These are phyloP conservation scores for Menidia menidia DNA, from an alignment of 2,797 vertebrate species.

Conservation along the genomic window DNA sequence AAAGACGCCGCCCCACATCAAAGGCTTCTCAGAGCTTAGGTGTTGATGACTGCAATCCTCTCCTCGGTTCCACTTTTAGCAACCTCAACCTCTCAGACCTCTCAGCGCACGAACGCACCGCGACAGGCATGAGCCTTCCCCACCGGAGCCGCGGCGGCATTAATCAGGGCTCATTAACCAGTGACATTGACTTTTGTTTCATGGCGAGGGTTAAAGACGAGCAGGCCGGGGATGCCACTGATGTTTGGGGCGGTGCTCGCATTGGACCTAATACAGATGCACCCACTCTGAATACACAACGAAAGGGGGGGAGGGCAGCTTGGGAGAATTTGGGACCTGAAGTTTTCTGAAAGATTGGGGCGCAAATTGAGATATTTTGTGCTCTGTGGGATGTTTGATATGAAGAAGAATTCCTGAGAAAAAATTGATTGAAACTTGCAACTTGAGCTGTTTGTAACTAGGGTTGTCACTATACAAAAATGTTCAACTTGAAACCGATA, in stretches of 20 bases:
- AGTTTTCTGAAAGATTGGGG: too few species aligned
- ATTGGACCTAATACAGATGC: not conserved
- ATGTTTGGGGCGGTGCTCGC: slow-evolving; percentile 49
- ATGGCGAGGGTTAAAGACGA: slow-evolving; percentile 33
- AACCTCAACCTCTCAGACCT: slow-evolving; percentile 58
- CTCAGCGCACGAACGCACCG: slow-evolving; percentile 28
- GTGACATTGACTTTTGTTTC: slow-evolving; percentile 69
- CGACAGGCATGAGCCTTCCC: slow-evolving; percentile 57
- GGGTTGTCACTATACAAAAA: too few species aligned
- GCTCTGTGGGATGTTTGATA: too few species aligned
- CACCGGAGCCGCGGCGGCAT: slow-evolving; percentile 44
- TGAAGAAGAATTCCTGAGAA: too few species aligned
- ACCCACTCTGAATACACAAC: not conserved
- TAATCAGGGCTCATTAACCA: slow-evolving; percentile 74
- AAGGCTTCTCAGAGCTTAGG: slow-evolving; percentile 80
- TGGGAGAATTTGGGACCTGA: too few species aligned
- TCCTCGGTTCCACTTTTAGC: slow-evolving; percentile 80
- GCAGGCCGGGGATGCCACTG: slow-evolving; percentile 11
- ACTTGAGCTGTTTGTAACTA: too few species aligned
- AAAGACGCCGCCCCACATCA: slow-evolving; percentile 81
- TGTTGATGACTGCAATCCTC: slow-evolving; percentile 85
- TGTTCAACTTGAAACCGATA: too few species aligned
- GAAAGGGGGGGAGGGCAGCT: not conserved
- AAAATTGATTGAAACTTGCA: too few species aligned
- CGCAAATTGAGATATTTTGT: too few species aligned